phyloP scores from a whole-genome alignment of 2,113 vertebrate genomes.

The Elachura formosa region DNA sequence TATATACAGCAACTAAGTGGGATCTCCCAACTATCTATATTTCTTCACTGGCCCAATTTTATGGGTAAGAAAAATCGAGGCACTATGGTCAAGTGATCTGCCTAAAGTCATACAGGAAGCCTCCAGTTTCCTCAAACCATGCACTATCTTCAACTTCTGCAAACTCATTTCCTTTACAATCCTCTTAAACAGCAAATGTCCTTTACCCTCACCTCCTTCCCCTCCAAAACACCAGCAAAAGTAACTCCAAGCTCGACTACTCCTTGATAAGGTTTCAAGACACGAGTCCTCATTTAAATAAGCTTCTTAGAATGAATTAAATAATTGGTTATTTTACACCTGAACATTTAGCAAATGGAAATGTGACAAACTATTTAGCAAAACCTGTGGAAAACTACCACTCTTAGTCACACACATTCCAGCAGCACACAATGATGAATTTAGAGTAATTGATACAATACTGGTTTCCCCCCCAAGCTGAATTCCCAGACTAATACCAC shows the following conservation, averaged over 20 bases:
- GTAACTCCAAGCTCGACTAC: not conserved
- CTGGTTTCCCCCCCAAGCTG: fast-evolving
- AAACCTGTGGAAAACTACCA: not conserved
- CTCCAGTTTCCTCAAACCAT: constrained; percentile 28
- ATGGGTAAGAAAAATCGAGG: not conserved
- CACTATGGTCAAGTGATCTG: not conserved
- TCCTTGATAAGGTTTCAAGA: not conserved
- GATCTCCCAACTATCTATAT: not conserved
- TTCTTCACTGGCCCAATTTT: not conserved
- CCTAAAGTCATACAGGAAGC: constrained; percentile 31
- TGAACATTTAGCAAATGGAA: not conserved
- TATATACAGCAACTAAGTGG: not conserved
- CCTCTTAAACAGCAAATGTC: not conserved
- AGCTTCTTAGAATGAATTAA: not conserved
- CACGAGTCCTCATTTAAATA: not conserved
- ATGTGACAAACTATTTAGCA: not conserved
- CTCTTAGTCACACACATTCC: not conserved
- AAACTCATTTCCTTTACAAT: constrained; percentile 31
- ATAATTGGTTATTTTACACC: not conserved
- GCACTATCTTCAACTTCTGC: constrained; percentile 7
- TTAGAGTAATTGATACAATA: not conserved
- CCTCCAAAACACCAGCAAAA: not conserved
- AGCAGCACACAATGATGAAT: not conserved
- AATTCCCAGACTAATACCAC: not conserved
- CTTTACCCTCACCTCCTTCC: not conserved